phyloP scores from a whole-genome alignment of 2,888 invertebrate species.

The Gisinianus flammeolus region DNA sequence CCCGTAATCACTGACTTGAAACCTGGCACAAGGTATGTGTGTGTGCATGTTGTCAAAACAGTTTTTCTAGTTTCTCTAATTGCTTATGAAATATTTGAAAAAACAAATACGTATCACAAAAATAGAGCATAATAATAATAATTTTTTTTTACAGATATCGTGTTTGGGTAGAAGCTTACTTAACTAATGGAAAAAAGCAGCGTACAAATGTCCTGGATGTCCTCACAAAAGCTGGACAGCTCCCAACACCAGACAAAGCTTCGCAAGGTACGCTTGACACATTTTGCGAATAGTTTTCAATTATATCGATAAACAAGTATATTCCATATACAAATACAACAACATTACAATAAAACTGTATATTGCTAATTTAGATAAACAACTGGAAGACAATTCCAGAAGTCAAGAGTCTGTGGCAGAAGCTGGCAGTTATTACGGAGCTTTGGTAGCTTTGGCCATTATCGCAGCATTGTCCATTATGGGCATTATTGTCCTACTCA shows the following conservation, averaged over 20 bases:
- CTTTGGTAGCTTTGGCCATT: conserved; percentile 85
- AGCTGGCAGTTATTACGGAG: conserved; percentile 82
- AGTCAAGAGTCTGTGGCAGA: conserved; percentile 62
- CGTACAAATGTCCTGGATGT: conserved; percentile 89
- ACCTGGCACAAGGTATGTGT: conserved; percentile 70
- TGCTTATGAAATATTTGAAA: too few relatives aligned
- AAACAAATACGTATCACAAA: too few relatives aligned
- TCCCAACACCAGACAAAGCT: conserved; percentile 63
- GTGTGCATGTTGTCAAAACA: too few relatives aligned
- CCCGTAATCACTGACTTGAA: conserved; percentile 73
- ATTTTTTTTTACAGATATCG: conserved; percentile 69
- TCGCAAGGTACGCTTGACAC: conserved; percentile 66
- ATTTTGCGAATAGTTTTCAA: neutral
- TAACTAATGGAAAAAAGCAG: conserved; percentile 87
- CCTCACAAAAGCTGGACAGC: conserved; percentile 75
- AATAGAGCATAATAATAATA: conserved; percentile 21
- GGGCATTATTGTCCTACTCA: conserved; percentile 77
- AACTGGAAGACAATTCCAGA: conserved; percentile 26
- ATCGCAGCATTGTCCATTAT: conserved; percentile 84
- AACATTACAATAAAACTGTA: neutral
- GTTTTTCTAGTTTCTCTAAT: too few relatives aligned
- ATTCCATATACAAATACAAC: too few relatives aligned
- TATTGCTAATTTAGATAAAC: conserved; percentile 20
- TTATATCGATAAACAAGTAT: neutral
- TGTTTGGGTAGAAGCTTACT: conserved; percentile 85